Conservation (phyloP, 2,888 invertebrate genomes). For the Drosophila borborema region DNA sequence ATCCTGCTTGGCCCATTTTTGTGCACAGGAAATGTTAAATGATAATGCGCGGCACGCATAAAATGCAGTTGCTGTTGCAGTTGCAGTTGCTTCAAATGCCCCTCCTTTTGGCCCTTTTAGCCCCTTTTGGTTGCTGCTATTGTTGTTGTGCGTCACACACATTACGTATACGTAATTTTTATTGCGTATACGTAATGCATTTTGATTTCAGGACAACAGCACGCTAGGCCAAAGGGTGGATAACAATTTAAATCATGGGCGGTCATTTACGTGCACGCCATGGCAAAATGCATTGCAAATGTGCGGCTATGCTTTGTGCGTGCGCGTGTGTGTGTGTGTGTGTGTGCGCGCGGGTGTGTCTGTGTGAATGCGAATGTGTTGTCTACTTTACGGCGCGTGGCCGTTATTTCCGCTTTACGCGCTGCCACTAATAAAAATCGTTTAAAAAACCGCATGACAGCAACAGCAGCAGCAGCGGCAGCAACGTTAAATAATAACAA, state of each 20-base stretch:
- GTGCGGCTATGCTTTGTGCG: not conserved
- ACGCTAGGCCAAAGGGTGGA: slow-evolving; percentile 31
- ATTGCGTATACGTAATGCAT: slow-evolving; percentile 80
- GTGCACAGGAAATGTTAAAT: slow-evolving; percentile 76
- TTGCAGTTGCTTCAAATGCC: slow-evolving; percentile 4
- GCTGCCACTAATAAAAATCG: slow-evolving; percentile 77
- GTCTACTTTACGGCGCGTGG: slow-evolving; percentile 81
- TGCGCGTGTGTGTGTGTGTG: not conserved
- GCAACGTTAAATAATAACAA: slow-evolving; percentile 75
- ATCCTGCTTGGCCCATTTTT: slow-evolving; percentile 61
- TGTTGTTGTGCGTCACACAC: slow-evolving; percentile 41
- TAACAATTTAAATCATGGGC: slow-evolving; percentile 79
- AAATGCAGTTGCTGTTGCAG: slow-evolving; percentile 56
- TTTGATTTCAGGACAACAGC: slow-evolving; percentile 74
- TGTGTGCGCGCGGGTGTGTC: not conserved
- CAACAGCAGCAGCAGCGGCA: slow-evolving; percentile 35
- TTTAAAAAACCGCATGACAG: slow-evolving; percentile 78
- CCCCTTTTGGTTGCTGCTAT: slow-evolving; percentile 3
- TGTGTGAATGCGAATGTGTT: slow-evolving; percentile 54
- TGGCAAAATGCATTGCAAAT: slow-evolving; percentile 67
- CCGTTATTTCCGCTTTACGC: slow-evolving; percentile 76
- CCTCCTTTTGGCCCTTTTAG: too few species aligned
- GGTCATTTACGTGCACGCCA: slow-evolving; percentile 79
- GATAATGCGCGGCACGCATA: slow-evolving; percentile 78
- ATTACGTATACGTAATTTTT: slow-evolving; percentile 76